phyloP scores from a whole-genome alignment of 2,113 vertebrate genomes.

The Micromys minutus region DNA sequence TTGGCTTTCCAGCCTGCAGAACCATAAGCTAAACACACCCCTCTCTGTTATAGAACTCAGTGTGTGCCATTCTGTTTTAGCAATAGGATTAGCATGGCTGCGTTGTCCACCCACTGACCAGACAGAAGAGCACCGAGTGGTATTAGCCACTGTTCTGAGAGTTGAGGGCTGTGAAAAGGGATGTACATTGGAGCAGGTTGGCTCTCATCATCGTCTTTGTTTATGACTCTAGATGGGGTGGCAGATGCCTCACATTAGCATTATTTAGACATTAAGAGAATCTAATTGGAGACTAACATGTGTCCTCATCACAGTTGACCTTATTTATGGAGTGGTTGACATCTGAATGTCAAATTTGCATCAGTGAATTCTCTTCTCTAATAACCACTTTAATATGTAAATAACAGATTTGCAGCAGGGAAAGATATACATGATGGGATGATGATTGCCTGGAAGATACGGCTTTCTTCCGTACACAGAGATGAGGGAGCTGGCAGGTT shows the following conservation, averaged over 20 bases:
- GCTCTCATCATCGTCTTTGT: conserved; percentile 68
- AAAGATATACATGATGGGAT: conserved; percentile 74
- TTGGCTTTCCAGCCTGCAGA: not conserved
- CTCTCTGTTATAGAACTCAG: not conserved
- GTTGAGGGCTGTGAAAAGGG: conserved; percentile 48
- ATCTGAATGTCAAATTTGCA: conserved; percentile 88
- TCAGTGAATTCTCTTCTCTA: conserved; percentile 75
- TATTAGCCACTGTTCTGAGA: conserved; percentile 32
- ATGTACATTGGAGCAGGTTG: conserved; percentile 59
- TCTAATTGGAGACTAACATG: conserved; percentile 86
- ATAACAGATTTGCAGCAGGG: conserved; percentile 75
- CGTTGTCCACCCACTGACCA: not conserved
- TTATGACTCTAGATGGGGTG: conserved; percentile 69
- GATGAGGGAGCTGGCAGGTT: conserved; percentile 61
- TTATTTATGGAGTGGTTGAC: conserved; percentile 84
- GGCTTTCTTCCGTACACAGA: not conserved
- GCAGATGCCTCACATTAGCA: conserved; percentile 82
- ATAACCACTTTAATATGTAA: conserved; percentile 84
- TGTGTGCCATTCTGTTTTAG: not conserved
- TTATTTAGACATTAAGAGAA: conserved; percentile 85
- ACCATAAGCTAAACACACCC: not conserved
- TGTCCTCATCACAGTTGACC: conserved; percentile 85
- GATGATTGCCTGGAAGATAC: conserved; percentile 76
- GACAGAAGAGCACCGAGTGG: conserved; percentile 31
- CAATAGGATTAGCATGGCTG: not conserved